Conservation (phyloP, 2,888 invertebrate species). For the Sesia apiformis region DNA sequence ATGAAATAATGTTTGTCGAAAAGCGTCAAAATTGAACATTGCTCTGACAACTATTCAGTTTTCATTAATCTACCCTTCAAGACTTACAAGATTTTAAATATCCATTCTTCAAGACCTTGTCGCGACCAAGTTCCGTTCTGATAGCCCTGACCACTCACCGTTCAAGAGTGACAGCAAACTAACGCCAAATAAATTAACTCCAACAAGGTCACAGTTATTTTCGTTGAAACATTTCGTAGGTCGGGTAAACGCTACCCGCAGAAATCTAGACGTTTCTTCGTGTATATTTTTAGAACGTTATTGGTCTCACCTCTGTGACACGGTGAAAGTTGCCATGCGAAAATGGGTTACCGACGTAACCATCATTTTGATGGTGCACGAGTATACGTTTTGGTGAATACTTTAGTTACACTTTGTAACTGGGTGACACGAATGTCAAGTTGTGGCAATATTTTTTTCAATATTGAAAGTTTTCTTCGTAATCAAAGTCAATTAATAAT, state of each 20-base stretch:
- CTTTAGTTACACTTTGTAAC: not conserved
- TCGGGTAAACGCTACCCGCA: constrained; percentile 1
- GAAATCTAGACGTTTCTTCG: constrained; percentile 1
- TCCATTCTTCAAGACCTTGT: too few species aligned
- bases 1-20: too few species aligned
- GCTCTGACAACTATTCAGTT: too few species aligned
- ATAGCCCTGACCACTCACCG: not conserved
- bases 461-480: too few species aligned
- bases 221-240: constrained; percentile 21
- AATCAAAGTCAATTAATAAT: too few species aligned
- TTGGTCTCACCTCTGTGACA: constrained; percentile 30
- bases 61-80: too few species aligned
- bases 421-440: not conserved
- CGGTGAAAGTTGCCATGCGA: constrained; percentile 18
- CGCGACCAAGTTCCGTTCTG: not conserved
- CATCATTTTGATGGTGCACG: not conserved
- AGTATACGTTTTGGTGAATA: not conserved
- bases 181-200: constrained; percentile 38
- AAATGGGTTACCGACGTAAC: not conserved
- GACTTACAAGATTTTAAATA: too few species aligned
- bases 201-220: constrained; percentile 39
- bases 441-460: too few species aligned
- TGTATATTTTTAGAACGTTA: constrained; percentile 26
- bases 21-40: too few species aligned
- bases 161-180: constrained; percentile 13